Conservation (phyloP, 2,888 invertebrate species). For the Noctua pronuba region DNA sequence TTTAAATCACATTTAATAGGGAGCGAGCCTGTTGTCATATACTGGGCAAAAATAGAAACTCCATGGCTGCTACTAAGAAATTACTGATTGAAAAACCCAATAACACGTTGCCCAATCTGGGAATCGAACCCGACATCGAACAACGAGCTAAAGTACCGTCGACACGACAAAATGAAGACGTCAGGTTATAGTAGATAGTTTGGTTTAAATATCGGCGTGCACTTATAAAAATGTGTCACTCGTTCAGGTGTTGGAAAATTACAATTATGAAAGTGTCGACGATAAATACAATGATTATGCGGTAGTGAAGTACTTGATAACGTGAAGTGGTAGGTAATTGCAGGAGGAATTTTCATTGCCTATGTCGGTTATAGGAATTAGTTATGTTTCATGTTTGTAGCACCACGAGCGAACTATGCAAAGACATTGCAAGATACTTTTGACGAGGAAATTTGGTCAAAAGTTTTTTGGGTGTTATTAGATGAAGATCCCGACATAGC, state of each 20-base stretch:
- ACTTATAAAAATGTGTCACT: slow-evolving; percentile 49
- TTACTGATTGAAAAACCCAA: background rate
- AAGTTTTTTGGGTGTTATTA: background rate
- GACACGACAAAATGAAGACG: background rate
- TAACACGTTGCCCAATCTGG: background rate
- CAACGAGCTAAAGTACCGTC: background rate
- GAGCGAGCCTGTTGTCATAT: too few relatives aligned
- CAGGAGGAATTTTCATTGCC: slow-evolving; percentile 40
- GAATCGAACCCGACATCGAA: background rate
- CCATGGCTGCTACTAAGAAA: too few relatives aligned
- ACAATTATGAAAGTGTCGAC: slow-evolving; percentile 51
- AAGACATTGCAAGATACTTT: background rate
- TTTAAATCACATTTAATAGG: too few relatives aligned
- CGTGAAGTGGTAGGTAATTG: slow-evolving; percentile 34
- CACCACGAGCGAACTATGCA: background rate
- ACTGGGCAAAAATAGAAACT: too few relatives aligned
- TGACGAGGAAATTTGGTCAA: background rate
- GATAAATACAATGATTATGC: slow-evolving; percentile 49
- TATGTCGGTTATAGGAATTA: slow-evolving; percentile 18
- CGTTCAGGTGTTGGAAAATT: slow-evolving; percentile 53
- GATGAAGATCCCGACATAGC: background rate
- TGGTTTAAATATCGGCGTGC: background rate
- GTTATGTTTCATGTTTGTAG: slow-evolving; percentile 5
- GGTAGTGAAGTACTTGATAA: slow-evolving; percentile 53
- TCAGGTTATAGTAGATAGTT: background rate